Conservation (phyloP, 2,113 vertebrate genomes). For the Rhizomys pruinosus region DNA sequence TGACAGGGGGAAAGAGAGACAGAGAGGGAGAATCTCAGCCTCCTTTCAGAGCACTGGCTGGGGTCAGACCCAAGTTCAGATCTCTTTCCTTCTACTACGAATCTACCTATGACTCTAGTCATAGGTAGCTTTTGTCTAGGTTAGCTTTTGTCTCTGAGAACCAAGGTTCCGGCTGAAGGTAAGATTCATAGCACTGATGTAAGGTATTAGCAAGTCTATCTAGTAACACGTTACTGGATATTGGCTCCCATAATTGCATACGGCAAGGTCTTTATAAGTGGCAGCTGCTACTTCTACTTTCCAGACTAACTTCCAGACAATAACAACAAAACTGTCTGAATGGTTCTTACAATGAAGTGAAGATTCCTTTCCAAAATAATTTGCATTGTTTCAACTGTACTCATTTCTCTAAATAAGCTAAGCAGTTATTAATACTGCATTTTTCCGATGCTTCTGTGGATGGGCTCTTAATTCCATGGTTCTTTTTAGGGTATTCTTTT, state of each 20-base stretch:
- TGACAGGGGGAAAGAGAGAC: no score
- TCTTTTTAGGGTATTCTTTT: slow-evolving; percentile 14
- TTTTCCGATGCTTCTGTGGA: not conserved
- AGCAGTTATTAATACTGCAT: no score
- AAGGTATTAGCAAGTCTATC: not conserved
- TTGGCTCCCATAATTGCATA: not conserved
- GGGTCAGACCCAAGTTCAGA: not conserved
- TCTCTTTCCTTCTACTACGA: not conserved
- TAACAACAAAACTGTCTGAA: not conserved
- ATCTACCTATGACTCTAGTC: not conserved
- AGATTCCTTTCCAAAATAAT: not conserved
- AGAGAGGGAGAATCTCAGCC: not conserved
- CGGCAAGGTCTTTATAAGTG: not conserved
- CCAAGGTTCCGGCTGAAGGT: not conserved
- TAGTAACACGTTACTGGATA: not conserved
- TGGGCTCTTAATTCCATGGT: not conserved
- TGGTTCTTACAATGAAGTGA: not conserved
- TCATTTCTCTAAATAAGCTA: not conserved
- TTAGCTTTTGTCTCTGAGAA: not conserved
- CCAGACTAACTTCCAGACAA: not conserved
- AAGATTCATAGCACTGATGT: not conserved
- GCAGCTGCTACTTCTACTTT: not conserved
- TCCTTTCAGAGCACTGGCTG: not conserved
- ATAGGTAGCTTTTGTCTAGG: no score
- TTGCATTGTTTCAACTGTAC: not conserved